These are phyloP conservation scores for rabbit (Oryctolagus cuniculus) DNA, from an alignment of 2,113 vertebrate species.

Conservation along the genomic window DNA sequence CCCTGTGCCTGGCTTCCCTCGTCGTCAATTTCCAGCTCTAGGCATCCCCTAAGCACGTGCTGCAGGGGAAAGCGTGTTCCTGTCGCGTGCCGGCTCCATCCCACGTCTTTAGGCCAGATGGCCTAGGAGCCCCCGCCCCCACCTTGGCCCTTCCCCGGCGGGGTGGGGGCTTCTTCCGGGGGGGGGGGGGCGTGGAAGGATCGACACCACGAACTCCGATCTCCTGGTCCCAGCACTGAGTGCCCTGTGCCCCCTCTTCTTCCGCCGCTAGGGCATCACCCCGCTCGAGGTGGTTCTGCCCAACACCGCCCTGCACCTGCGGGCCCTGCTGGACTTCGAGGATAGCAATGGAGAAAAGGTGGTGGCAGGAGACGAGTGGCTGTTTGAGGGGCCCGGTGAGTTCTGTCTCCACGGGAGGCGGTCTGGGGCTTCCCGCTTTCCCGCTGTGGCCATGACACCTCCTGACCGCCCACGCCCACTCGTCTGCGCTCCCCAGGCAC, in stretches of 20 bases:
- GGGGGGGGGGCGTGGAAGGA: not conserved
- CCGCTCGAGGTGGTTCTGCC: slow-evolving; percentile 94
- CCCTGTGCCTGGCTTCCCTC: not conserved
- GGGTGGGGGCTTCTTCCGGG: not conserved
- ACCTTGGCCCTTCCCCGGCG: not conserved
- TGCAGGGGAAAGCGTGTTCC: not conserved
- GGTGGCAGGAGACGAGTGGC: slow-evolving; percentile 95
- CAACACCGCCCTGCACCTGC: slow-evolving; percentile 94
- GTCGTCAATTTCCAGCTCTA: not conserved
- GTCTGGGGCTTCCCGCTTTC: not conserved
- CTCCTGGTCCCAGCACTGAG: not conserved
- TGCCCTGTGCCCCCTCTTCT: not conserved
- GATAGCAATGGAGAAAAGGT: slow-evolving; percentile 85
- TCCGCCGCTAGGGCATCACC: slow-evolving; percentile 87
- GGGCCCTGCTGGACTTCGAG: slow-evolving; percentile 93
- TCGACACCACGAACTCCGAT: not conserved
- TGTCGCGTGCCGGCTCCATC: no score
- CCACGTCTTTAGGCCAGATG: no score
- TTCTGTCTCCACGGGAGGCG: rapidly evolving
- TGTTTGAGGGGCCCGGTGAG: slow-evolving; percentile 95
- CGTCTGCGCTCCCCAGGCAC: slow-evolving; percentile 87
- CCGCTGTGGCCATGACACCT: rapidly evolving
- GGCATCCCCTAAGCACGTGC: not conserved
- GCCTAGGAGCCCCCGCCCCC: not conserved
- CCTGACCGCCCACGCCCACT: no score